Evolutionary conservation across 1,140 invertebrate species (phyloP), one percentile per base, ranked within the genome.

Genomic region (Elymnias hypermnestra): DNA sequence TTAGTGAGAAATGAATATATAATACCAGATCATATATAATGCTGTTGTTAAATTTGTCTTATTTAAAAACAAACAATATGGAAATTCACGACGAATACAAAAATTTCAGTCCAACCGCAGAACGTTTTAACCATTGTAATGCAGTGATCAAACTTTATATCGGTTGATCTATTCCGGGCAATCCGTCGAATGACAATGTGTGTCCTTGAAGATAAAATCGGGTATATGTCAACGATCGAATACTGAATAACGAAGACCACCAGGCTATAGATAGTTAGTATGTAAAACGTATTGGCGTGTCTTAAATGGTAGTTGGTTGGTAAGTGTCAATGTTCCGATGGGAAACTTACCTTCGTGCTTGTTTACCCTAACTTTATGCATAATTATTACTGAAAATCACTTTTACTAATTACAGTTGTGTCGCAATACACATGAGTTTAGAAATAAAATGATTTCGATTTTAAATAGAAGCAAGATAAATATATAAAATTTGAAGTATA

Each of bases 161-260:
- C 79, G 50, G 31, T 45, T 35, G 35, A 82, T 84, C 81, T 72
- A 82, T 81, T 81, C 74, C 63, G 66, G 68, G 56, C 52, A 39
- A 54, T 61, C 50, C 42, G 56, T 53, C 64, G 72, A 78, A 73
- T 79, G 66, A 72, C 74, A 73, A 75, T 75, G 52, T 55, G 53
- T 68, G 81, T 72, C 77, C 81, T 84, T 84, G 77, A 45, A 38
- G 73, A 74, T 82, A 74, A 47, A 57, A 83, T 74, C 77, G 51
- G 52, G 33, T 39, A 51, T 59, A 54, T 40, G 57, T 36, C 39
- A 49, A 56, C 56, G 66, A 70, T 71, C 56, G 73, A 77, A 82
- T 82, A 72, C 68, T 63, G 68, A 82, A 60, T 59, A 49, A 46
- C 35, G 52, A 43, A 62, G 74, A 79, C 79, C 79, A 83, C 79